Evolutionary conservation across 1,140 invertebrate genomes (phyloP), one percentile per base, ranked within the genome.

Genomic region (Drosophila teissieri): DNA sequence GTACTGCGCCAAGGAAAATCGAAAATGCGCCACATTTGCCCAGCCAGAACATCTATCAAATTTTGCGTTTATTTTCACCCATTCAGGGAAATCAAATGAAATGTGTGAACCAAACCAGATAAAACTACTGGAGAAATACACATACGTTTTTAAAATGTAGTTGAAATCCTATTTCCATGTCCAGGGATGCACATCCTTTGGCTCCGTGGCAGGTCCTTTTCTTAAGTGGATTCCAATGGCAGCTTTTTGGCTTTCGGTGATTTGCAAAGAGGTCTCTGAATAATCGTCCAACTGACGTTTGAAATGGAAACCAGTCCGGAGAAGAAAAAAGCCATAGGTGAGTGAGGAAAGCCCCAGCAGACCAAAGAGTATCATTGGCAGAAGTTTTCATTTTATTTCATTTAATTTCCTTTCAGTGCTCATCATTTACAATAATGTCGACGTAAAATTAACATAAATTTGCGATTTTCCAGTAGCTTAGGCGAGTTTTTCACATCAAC

Each of bases 381-480:
- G 37, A 49, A 65, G 12, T 62, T 78, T 49, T 42, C 62, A 73
- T 79, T 77, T 73, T 72, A 86, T 86, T 74, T 63, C 62, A 78
- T 83, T 83, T 86, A 88, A 86, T 88, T 86, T 88, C 79, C 83
- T 72, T 39, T 51, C 57, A 57, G 49, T 48, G 69, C 78, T 72
- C 77, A 84, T 84, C 81, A 80, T 80, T 83, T 82, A 86, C 79
- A 80, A 84, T 84, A 82, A 83, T 78, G 80, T 49, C 63, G 49
- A 69, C 56, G 63, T 52, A 56, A 88, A 86, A 86, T 86, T 86
- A 83, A 79, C 82, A 86, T 86, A 86, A 86, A 88, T 88, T 88
- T 79, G 81, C 78, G 60, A 76, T 86, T 79, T 76, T 75, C 72
- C 67, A 76, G 44, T 64, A 75, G 80, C 78, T 76, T 84, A 79